Conservation (phyloP, 1,140 invertebrate species). For the Drosophila suzukii region DNA sequence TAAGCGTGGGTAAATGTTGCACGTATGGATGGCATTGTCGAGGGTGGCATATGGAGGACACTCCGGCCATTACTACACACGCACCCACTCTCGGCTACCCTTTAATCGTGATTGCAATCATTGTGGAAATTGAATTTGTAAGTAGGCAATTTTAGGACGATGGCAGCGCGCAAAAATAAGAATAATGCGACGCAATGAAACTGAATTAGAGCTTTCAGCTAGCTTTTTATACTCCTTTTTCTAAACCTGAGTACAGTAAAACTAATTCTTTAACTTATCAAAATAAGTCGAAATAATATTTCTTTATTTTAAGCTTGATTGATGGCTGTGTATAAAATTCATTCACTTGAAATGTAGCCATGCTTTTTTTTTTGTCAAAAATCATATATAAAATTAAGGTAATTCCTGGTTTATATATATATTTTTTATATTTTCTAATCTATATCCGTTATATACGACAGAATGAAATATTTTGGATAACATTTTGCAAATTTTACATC, state of each 20-base stretch:
- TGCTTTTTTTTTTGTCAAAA: too few species aligned
- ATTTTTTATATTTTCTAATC: background rate
- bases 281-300: too few species aligned
- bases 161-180: slow-evolving; percentile 55
- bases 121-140: slow-evolving; percentile 79
- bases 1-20: slow-evolving; percentile 71
- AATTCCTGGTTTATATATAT: too few species aligned
- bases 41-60: slow-evolving; percentile 38
- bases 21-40: slow-evolving; percentile 56
- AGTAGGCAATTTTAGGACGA: slow-evolving; percentile 70
- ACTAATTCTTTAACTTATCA: too few species aligned
- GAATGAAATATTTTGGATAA: too few species aligned
- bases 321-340: too few species aligned
- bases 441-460: too few species aligned
- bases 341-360: too few species aligned
- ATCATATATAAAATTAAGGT: too few species aligned
- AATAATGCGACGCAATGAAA: slow-evolving; percentile 68
- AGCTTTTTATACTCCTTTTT: background rate
- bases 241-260: background rate
- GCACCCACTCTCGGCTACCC: slow-evolving; percentile 21
- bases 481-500: too few species aligned
- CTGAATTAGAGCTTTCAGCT: slow-evolving; percentile 53
- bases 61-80: slow-evolving; percentile 15
- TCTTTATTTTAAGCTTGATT: too few species aligned
- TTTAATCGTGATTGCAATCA: slow-evolving; percentile 73